Conservation (phyloP, 23 tunicate genomes). For the Pegea sp. region DNA sequence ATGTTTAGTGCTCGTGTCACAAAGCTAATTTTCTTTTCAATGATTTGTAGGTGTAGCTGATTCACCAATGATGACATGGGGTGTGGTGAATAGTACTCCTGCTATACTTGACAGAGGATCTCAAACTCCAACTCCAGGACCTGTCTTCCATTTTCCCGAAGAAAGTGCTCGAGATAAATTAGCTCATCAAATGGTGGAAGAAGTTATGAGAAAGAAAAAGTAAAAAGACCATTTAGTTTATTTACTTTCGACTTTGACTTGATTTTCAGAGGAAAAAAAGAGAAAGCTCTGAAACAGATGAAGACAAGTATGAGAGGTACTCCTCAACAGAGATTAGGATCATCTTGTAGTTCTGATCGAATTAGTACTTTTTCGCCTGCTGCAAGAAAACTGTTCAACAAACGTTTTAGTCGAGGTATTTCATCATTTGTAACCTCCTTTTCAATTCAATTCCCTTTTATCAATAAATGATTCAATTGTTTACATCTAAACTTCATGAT, state of each 20-base stretch:
- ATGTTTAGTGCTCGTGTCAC: too few relatives aligned
- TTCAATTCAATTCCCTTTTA: too few relatives aligned
- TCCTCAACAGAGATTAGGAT: slow-evolving; percentile 39
- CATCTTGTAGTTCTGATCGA: slow-evolving; percentile 53
- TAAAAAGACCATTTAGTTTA: slow-evolving; percentile 1
- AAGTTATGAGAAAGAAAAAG: slow-evolving; percentile 57
- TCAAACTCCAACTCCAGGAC: slow-evolving; percentile 50
- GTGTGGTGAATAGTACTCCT: slow-evolving; percentile 54
- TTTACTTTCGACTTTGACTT: too few relatives aligned
- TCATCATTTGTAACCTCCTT: too few relatives aligned
- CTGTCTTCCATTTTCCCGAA: slow-evolving; percentile 71
- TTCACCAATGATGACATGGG: slow-evolving; percentile 92
- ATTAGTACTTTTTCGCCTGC: slow-evolving; percentile 63
- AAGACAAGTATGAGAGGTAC: slow-evolving; percentile 59
- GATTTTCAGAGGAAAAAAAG: slow-evolving; percentile 55
- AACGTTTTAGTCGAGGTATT: slow-evolving; percentile 38
- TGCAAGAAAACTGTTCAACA: slow-evolving; percentile 42
- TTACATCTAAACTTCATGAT: too few relatives aligned
- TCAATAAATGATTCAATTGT: too few relatives aligned
- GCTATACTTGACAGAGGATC: slow-evolving; percentile 31
- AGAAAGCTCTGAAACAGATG: slow-evolving; percentile 67
- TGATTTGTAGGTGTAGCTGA: slow-evolving; percentile 35
- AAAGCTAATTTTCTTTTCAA: neutral
- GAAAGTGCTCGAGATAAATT: slow-evolving; percentile 56
- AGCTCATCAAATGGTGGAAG: slow-evolving; percentile 65